These are phyloP conservation scores for Eubucco bourcierii DNA, from an alignment of 2,113 vertebrate genomes.

Conservation along the genomic window DNA sequence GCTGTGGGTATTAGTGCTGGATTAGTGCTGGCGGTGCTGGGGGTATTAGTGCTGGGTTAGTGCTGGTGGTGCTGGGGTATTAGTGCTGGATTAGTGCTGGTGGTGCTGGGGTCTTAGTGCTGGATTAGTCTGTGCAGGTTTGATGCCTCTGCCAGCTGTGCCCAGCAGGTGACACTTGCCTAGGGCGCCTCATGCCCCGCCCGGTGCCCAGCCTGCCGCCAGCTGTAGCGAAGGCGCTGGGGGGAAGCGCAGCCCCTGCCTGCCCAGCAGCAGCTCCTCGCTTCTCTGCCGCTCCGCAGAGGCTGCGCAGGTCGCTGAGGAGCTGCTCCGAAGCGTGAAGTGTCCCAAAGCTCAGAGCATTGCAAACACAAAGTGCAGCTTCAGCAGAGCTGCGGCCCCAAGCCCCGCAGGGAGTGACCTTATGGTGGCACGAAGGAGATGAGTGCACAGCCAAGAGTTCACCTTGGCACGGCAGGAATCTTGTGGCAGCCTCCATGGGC, in stretches of 20 bases:
- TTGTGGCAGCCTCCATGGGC: not conserved
- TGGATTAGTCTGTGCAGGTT: no score
- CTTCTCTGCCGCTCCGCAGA: not conserved
- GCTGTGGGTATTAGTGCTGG: no score
- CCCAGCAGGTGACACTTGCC: not conserved
- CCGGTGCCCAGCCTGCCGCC: not conserved
- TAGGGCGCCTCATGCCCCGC: not conserved
- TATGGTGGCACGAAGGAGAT: rapidly evolving
- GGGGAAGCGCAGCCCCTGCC: not conserved
- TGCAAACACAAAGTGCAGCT: not conserved
- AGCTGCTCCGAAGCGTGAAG: not conserved
- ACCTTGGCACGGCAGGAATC: not conserved
- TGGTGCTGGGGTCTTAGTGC: no score
- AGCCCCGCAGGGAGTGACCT: not conserved
- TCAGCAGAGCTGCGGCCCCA: not conserved
- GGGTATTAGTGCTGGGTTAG: no score
- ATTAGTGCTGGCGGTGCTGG: no score
- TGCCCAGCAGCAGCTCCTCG: not conserved
- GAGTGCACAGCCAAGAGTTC: not conserved
- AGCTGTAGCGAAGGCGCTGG: not conserved
- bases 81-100: no score
- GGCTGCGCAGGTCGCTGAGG: not conserved
- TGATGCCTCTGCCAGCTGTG: not conserved
- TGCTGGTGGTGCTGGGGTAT: no score
- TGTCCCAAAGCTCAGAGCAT: not conserved